These are phyloP conservation scores for Agriopis leucophaearia DNA, from an alignment of 2,888 invertebrate genomes.

Conservation along the genomic window DNA sequence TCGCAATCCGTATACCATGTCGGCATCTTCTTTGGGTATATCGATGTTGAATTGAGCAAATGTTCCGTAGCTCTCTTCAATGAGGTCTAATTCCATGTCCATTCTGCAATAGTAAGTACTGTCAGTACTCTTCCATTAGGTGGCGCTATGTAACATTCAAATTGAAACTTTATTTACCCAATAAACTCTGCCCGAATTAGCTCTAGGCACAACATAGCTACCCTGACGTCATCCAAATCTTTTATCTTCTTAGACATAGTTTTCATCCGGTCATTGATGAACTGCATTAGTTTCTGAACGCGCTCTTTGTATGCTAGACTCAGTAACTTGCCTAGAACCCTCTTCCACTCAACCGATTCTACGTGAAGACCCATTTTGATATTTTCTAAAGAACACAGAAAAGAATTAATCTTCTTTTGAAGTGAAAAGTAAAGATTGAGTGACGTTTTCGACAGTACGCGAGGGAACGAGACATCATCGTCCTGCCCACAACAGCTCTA, in stretches of 20 bases:
- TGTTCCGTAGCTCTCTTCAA: slow-evolving; percentile 93
- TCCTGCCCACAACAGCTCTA: too few species aligned
- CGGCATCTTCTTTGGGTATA: slow-evolving; percentile 92
- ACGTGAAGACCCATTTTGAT: slow-evolving; percentile 89
- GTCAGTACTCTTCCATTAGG: too few species aligned
- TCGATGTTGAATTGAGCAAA: slow-evolving; percentile 89
- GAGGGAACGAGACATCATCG: too few species aligned
- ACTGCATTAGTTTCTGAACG: slow-evolving; percentile 90
- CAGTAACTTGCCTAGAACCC: slow-evolving; percentile 89
- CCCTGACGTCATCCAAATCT: slow-evolving; percentile 92
- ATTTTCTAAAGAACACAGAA: slow-evolving; percentile 79
- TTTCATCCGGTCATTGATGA: slow-evolving; percentile 91
- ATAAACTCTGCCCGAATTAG: slow-evolving; percentile 92
- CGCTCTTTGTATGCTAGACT: slow-evolving; percentile 90
- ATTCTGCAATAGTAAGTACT: slow-evolving; percentile 73
- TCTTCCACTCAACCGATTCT: slow-evolving; percentile 94
- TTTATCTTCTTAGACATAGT: slow-evolving; percentile 89
- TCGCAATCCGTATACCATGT: slow-evolving; percentile 92
- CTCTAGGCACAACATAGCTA: slow-evolving; percentile 93
- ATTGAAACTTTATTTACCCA: slow-evolving; percentile 67
- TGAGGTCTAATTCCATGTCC: slow-evolving; percentile 91
- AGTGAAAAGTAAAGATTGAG: background rate
- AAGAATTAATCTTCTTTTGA: background rate
- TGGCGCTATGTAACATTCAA: background rate
- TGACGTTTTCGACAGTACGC: too few species aligned